Base-by-base conservation (phyloP, 2,797 vertebrate species). In the Gymnoscopelus microlampas region DNA sequence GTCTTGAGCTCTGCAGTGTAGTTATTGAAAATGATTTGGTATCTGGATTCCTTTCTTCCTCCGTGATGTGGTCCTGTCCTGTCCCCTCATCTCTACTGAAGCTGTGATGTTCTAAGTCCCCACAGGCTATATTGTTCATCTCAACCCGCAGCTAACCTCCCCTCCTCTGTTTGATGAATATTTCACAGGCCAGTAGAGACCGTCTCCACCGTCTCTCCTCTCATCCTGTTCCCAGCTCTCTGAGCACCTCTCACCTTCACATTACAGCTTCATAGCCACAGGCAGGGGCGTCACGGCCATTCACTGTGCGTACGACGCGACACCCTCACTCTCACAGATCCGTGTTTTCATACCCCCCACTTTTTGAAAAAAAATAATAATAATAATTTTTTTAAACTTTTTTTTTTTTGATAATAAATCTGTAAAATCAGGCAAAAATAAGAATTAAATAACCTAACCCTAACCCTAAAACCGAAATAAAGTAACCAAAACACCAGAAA, bases 141-240 rank as follows among this genome's bases (percentile, higher is more conserved):
- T 26, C 47, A 15, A 26, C 51, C 8, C 49, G 7, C 58, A 6
- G n/a, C 66, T 15, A 23, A 2, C 66, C 76, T 59, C 71, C 81
- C 57, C 60, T 63, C 79, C 87, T 82, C 80, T 79, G 79, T 84
- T 86, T 90, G 84, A 91, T 93, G 85, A 92, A 93, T 91, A 92
- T 93, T 93, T 93, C 82, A 93, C 91, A 87, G 90, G 85, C 87
- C 88, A 88, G 85, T 79, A 79, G 88, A 89, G 91, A 89, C 80
- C 68, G 77, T 69, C 78, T 76, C 81, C 82, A 77, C 4, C 5
- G 23, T 83, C 80, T 82, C 85, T 79, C 70, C 78, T 85, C 82
- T 80, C 83, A 84, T 84, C 85, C 81, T 68, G 60, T 5, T 72
- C 75, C 71, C 73, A 8, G 60, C 68, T 19, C 87, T 87, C 90